Base-by-base conservation (phyloP, 2,797 vertebrate genomes). In the Syndactyla subalaris region DNA sequence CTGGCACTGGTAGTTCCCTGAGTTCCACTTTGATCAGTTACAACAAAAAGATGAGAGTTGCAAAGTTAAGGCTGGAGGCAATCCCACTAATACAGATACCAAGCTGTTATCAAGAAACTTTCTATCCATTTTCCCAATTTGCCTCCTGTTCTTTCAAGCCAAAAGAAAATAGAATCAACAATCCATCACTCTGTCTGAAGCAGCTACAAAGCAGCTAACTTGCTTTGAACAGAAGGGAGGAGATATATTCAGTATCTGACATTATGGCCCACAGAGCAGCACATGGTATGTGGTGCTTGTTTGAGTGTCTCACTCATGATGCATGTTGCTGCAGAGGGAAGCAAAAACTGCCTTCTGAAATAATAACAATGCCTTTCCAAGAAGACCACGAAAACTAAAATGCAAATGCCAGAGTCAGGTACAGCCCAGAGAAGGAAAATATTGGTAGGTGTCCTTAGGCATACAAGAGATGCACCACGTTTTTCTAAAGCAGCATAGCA, bases 51-150 rank as follows among this genome's bases (percentile, higher is more conserved):
- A 46, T 24, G 21, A 75, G 6, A 29, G 12, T n/a, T 70, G 63
- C 80, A 95, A 87, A 89, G 43, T 39, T 86, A 86, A 89, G 43
- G 45, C 45, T 71, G 49, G 34, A 90, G 45, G 46, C 46, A 92
- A 29, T 39, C n/a, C 12, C 55, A 52, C 54, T 30, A 59, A 75
- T 39, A 74, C 3, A 91, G 58, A 12, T 51, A 71, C 7, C 29
- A 84, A 78, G 57, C 6, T 8, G 1, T 66, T 62, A 87, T 6
- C 18, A 55, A 45, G 23, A 30, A 48, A 57, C 52, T 49, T 88
- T 29, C 63, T 59, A 26, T 66, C 76, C 10, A 32, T 73, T 85
- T 80, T 85, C 24, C 14, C 5, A 9, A 39, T 89, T 61, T 62
- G 20, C 46, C 68, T 68, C 29, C 8, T 41, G 19, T 43, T 86